phyloP scores from a whole-genome alignment of 1,140 invertebrate species.

The Belonocnema kinseyi region DNA sequence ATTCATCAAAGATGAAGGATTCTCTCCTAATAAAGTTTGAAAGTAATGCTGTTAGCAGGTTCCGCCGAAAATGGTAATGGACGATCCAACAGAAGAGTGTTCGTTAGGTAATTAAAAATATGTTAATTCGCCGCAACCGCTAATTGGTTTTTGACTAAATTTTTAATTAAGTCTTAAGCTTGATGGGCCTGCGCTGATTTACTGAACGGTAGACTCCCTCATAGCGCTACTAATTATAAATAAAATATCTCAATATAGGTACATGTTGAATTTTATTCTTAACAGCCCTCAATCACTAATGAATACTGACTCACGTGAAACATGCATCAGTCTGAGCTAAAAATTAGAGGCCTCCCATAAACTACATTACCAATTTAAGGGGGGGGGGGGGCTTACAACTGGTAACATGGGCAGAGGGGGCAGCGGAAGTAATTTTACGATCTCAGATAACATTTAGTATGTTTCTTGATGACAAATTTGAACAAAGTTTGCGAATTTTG shows the following conservation, averaged over 20 bases:
- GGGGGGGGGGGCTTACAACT: too few species aligned
- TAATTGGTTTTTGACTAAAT: slow-evolving; percentile 72
- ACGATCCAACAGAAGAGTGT: slow-evolving; percentile 54
- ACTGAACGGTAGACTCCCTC: slow-evolving; percentile 55
- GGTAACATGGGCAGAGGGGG: too few species aligned
- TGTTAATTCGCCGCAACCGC: slow-evolving; percentile 66
- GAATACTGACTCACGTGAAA: not conserved
- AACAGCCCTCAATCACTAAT: not conserved
- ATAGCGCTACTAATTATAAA: slow-evolving; percentile 65
- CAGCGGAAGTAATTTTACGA: too few species aligned
- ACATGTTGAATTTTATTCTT: slow-evolving; percentile 18
- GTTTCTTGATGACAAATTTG: too few species aligned
- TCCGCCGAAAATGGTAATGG: slow-evolving; percentile 50
- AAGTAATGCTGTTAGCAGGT: slow-evolving; percentile 51
- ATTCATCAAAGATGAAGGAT: slow-evolving; percentile 50
- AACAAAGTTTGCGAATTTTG: too few species aligned
- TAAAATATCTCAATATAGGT: slow-evolving; percentile 47
- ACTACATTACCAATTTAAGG: too few species aligned
- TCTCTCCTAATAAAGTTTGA: slow-evolving; percentile 53
- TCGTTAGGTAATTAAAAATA: slow-evolving; percentile 69
- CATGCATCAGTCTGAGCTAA: not conserved
- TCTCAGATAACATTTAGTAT: too few species aligned
- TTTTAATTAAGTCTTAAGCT: slow-evolving; percentile 72
- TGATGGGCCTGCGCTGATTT: slow-evolving; percentile 67
- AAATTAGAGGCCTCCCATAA: not conserved